Conservation (phyloP, 2,797 vertebrate species). For the Sebastes umbrosus region DNA sequence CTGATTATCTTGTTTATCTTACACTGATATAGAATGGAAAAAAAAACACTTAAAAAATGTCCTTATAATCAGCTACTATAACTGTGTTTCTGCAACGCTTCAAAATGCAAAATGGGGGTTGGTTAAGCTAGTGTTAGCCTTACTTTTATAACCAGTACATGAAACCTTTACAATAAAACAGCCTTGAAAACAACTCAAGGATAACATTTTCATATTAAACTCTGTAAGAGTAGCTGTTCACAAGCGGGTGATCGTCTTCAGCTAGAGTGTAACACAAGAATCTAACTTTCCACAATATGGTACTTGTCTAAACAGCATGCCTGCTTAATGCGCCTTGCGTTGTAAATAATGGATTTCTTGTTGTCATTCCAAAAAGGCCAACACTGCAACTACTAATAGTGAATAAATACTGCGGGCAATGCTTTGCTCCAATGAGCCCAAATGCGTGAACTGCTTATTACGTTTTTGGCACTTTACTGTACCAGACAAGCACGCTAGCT, state of each 20-base stretch:
- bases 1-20: not conserved
- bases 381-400: constrained; percentile 9
- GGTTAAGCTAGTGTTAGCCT: not conserved
- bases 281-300: constrained; percentile 37
- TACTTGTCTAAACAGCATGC: constrained; percentile 44
- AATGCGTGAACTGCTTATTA: not conserved
- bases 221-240: not conserved
- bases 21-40: not conserved
- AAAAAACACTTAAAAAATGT: not conserved
- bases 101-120: not conserved
- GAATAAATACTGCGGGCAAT: constrained; percentile 33
- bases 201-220: not conserved
- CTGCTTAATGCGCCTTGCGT: constrained; percentile 32
- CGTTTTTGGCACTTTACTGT: constrained; percentile 3
- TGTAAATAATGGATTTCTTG: constrained; percentile 62
- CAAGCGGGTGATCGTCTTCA: not conserved
- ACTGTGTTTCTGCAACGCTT: too few species aligned
- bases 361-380: constrained; percentile 43
- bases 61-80: not conserved
- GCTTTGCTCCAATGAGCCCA: constrained; percentile 6
- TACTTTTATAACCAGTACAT: not conserved
- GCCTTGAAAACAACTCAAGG: not conserved
- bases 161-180: not conserved
- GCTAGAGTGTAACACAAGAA: constrained; percentile 9
- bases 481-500: not conserved